Conservation (phyloP, 2,113 vertebrate genomes). For the Macaca nemestrina region DNA sequence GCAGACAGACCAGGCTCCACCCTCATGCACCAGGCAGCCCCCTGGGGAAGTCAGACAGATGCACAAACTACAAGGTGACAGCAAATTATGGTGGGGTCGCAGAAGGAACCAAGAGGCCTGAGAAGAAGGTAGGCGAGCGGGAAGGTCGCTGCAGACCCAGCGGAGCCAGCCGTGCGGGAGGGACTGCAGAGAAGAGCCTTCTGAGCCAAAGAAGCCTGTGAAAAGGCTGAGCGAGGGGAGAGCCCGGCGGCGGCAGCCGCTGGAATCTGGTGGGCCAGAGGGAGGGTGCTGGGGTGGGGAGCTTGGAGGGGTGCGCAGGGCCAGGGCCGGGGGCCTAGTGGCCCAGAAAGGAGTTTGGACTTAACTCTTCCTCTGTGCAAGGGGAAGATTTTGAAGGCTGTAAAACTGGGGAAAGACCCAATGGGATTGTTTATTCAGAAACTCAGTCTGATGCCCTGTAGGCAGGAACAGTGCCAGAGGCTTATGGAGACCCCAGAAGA, state of each 20-base stretch:
- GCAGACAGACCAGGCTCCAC: no score
- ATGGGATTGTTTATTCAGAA: background rate
- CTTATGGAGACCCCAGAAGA: background rate
- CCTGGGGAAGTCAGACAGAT: background rate
- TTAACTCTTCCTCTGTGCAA: background rate
- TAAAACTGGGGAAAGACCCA: background rate
- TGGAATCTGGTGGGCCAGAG: background rate
- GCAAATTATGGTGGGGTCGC: background rate
- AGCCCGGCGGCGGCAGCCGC: background rate
- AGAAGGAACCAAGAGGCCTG: background rate
- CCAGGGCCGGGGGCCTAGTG: rapidly evolving
- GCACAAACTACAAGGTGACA: background rate
- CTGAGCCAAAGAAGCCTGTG: no score
- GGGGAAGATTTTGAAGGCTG: background rate
- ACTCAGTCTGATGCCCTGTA: background rate
- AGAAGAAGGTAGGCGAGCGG: background rate
- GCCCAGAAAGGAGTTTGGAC: background rate
- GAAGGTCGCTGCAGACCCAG: background rate
- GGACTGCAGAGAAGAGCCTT: background rate
- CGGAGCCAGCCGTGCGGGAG: background rate
- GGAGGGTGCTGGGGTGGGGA: rapidly evolving
- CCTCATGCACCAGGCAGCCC: background rate
- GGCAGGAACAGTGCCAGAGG: background rate
- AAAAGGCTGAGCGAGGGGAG: no score
- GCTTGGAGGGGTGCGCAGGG: no score